Evolutionary conservation across 2,888 invertebrate species (phyloP), one percentile per base, ranked within the genome.

Genomic region (Sisyra nigra): DNA sequence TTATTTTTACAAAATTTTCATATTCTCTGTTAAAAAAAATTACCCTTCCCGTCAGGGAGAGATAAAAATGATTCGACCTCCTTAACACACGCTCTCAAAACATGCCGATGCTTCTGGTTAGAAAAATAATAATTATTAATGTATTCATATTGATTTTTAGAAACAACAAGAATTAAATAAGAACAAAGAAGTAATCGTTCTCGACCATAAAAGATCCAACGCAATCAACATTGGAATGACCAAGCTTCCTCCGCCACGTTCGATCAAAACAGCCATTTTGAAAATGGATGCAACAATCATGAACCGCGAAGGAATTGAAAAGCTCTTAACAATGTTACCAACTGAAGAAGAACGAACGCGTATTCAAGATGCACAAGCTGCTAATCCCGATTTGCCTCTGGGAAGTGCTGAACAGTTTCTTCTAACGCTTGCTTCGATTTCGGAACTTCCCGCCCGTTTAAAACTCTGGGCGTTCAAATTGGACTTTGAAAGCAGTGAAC

Each of bases 161-260:
- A 84, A 83, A 68, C 81, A 83, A 67, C 80, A 82, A 65, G 84
- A 84, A 58, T 66, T 80, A 62, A 82, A 81, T 56, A 84, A 83
- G 56, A 88, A 82, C 65, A 89, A 88, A 59, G 88, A 91, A 63
- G 78, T 93, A 48, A 86, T 94, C 44, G 94, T 98, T 33, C 67
- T 98, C 62, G 93, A 94, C 62, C 84, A 93, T 37, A 98, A 97
- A 61, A 74, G 98, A 49, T 98, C 98, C 6, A 98, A 98, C 62
- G 96, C 94, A 34, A 98, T 99, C 53, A 98, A 98, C 61, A 99
- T 99, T 54, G 96, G 96, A 11, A 87, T 99, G 83, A 99, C 97
- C 15, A 97, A 96, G 60, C 68, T 99, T 49, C 98, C 98, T 2
- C 96, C 96, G 1, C 91, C 96, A 0, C 76, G 94, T 49, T 91